These are phyloP conservation scores for Cerastis rubricosa DNA, from an alignment of 2,888 invertebrate genomes.

Conservation along the genomic window DNA sequence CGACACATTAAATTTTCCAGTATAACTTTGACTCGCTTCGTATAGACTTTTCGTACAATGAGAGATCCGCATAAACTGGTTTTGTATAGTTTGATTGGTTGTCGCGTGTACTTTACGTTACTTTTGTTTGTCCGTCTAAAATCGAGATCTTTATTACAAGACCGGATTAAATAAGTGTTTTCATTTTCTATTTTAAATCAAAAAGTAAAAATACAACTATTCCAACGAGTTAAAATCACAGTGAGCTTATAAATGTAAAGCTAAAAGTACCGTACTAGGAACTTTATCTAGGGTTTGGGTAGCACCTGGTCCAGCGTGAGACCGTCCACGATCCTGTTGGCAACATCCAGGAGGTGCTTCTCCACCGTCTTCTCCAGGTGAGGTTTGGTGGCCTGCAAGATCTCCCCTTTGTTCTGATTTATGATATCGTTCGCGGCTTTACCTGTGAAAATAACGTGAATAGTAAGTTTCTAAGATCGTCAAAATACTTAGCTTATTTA, in stretches of 20 bases:
- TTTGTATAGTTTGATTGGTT: no score
- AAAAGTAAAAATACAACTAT: constrained; percentile 17
- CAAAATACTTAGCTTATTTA: no score
- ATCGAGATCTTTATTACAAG: neutral
- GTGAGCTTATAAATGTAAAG: constrained; percentile 51
- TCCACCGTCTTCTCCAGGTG: constrained; percentile 90
- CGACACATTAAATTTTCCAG: no score
- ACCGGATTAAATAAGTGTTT: neutral
- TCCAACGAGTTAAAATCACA: constrained; percentile 57
- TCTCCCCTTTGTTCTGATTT: constrained; percentile 91
- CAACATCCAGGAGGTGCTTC: constrained; percentile 86
- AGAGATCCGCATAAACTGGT: no score
- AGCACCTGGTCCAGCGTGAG: constrained; percentile 90
- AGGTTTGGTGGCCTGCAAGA: constrained; percentile 90
- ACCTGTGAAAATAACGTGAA: constrained; percentile 74
- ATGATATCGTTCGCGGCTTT: constrained; percentile 91
- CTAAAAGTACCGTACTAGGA: constrained; percentile 18
- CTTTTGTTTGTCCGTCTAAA: neutral
- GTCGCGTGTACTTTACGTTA: neutral
- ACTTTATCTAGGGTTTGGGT: constrained; percentile 78
- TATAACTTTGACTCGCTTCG: no score
- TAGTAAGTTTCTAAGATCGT: neutral
- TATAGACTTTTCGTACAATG: no score
- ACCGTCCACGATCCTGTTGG: constrained; percentile 90
- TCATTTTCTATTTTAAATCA: no score